phyloP scores from a whole-genome alignment of 2,888 invertebrate species.

The Lissocephala sabroskyi region DNA sequence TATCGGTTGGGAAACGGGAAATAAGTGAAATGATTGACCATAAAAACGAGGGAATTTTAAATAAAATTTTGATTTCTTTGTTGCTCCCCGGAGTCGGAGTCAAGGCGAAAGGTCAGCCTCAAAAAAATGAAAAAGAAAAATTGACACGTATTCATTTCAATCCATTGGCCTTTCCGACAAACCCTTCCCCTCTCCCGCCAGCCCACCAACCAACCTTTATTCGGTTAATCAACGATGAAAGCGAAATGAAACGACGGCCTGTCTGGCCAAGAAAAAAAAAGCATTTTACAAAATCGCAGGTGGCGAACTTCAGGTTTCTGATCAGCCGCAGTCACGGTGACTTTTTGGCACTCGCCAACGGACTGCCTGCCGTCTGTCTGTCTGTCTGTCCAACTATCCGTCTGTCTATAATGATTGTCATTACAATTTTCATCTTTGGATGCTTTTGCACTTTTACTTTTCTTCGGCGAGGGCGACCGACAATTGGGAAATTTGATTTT shows the following conservation, averaged over 20 bases:
- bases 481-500: no score
- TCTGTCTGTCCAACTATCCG: not conserved
- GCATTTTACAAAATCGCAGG: no score
- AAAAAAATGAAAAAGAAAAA: no score
- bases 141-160: no score
- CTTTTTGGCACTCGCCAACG: conserved; percentile 22
- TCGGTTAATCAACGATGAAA: conserved; percentile 36
- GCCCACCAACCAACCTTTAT: no score
- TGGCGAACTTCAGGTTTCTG: no score
- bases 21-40: no score
- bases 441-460: conserved; percentile 11
- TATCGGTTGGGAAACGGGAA: no score
- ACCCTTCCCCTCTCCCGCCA: not conserved
- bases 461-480: no score
- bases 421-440: conserved; percentile 8
- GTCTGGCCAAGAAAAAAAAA: conserved; percentile 1
- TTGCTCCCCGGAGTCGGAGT: no score
- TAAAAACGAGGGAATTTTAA: not conserved
- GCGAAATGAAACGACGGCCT: conserved; percentile 25
- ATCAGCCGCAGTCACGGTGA: conserved; percentile 5
- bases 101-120: no score
- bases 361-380: not conserved
- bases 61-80: not conserved
- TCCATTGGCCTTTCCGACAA: conserved; percentile 16
- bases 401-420: not conserved